Base-by-base conservation (phyloP, 2,888 invertebrate genomes). In the Lycocerus yunnanus region DNA sequence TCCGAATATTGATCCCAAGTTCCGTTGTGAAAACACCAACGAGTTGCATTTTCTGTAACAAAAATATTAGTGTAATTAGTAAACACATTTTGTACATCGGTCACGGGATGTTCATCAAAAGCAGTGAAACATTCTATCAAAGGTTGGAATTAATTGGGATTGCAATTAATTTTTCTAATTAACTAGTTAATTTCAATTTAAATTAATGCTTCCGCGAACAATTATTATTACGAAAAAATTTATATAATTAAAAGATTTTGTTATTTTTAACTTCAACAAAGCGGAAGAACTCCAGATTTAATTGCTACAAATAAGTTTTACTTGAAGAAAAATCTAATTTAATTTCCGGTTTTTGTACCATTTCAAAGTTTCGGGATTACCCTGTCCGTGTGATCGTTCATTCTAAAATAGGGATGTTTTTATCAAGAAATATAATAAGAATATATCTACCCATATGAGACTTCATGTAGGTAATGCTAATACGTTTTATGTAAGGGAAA, bases 11-110 rank as follows among this genome's bases (percentile, higher is more conserved):
- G 91, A 79, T 92, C 92, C 97, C 97, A 97, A 6, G 90, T 91
- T 15, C 96, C 96, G 81, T 94, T 92, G 69, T 88, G 84, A 79
- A 89, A 86, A 85, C 97, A 97, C 82, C 90, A 90, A 60, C 94
- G 91, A 13, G 93, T 93, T 20, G 95, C 97, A 85, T 96, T 96
- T 84, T 95, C 97, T 96, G 89, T 59, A 88, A 88, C 59, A 43
- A 43, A 43, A 43, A 43, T n/a, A n/a, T 43, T n/a, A n/a, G 4
- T n/a, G n/a, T 43, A 43, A n/a, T 43, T 43, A 43, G 6, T 43
- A 43, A n/a, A 8, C 43, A 1, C 6, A 43, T n/a, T n/a, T n/a
- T n/a, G n/a, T 43, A n/a, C 43, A 43, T 43, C n/a, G n/a, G 2
- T 8, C n/a, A 43, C 1, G 1, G n/a, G n/a, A 43, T 43, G 11